A percentile compares a stretch with the other conserved stretches of the same genome.
These are phyloP conservation scores for Calcarius ornatus DNA, from an alignment of 2,113 vertebrate genomes.

Conservation along the genomic window DNA sequence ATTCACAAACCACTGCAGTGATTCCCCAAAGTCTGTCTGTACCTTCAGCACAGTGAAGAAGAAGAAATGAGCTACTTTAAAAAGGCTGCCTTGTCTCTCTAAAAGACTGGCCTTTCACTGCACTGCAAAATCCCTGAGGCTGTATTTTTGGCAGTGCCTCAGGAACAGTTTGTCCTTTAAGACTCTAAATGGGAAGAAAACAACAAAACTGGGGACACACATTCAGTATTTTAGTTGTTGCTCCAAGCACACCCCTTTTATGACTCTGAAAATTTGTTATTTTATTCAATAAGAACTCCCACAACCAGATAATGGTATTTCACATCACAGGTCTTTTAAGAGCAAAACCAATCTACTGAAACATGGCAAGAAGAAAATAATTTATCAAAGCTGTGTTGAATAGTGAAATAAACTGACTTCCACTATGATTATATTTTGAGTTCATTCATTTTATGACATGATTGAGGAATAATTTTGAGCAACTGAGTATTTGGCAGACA, in stretches of 20 bases:
- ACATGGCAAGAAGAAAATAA: not conserved
- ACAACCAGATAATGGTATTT: not conserved
- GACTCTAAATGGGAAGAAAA: not conserved
- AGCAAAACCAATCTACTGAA: not conserved
- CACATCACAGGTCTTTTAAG: not conserved
- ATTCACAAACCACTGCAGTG: constrained; percentile 14
- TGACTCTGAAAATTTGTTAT: not conserved
- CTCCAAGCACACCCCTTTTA: not conserved
- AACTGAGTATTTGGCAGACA: not conserved
- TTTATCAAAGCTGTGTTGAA: not conserved
- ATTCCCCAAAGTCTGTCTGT: constrained; percentile 14
- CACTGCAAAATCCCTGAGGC: not conserved
- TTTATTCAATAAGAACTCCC: not conserved
- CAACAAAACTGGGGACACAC: not conserved
- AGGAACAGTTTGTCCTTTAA: not conserved
- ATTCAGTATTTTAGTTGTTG: not conserved
- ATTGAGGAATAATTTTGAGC: not conserved
- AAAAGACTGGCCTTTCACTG: not conserved
- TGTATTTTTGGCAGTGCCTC: not conserved
- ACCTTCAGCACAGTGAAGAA: not conserved
- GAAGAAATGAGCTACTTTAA: not conserved
- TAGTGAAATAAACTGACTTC: not conserved
- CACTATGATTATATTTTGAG: not conserved
- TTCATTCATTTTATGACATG: not conserved
- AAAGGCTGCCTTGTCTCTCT: not conserved